Evolutionary conservation across 2,113 vertebrate species (phyloP).

Genomic region (Rhodinocichla rosea): DNA sequence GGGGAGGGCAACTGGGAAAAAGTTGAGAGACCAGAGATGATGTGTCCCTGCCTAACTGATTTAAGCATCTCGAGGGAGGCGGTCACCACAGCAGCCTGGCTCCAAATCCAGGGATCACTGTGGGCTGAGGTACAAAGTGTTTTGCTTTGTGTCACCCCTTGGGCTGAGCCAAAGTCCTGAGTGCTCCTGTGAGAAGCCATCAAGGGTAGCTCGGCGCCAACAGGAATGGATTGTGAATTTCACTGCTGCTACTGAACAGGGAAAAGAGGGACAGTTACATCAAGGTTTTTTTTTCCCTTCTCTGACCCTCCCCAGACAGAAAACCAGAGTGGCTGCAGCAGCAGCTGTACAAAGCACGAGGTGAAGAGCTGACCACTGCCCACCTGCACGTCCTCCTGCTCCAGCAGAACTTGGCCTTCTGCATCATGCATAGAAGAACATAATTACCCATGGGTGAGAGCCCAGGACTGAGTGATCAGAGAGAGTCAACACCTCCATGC

Average conservation of each 20-base stretch:
- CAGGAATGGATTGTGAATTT: not conserved
- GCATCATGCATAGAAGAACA: not conserved
- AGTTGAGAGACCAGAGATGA: constrained; percentile 12
- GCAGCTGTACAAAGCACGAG: not conserved
- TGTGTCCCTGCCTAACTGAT: constrained; percentile 23
- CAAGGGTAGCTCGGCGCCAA: not conserved
- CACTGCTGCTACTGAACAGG: not conserved
- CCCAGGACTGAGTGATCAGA: constrained; percentile 41
- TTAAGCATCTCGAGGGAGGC: not conserved
- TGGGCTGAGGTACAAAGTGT: not conserved
- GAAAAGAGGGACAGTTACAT: constrained; percentile 10
- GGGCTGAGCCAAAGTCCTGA: not conserved
- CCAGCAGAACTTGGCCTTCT: constrained; percentile 38
- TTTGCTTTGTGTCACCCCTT: not conserved
- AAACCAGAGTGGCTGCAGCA: not conserved
- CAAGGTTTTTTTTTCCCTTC: not conserved
- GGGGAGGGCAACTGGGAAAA: constrained; percentile 32
- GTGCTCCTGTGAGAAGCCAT: not conserved
- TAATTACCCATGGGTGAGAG: constrained; percentile 9
- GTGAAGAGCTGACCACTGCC: constrained; percentile 20
- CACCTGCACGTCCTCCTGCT: constrained; percentile 14
- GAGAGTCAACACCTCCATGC: not conserved
- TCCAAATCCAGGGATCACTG: not conserved
- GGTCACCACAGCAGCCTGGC: constrained; percentile 6
- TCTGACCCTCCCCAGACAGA: not conserved